These are phyloP conservation scores for Ormyrus thymus DNA, from an alignment of 2,888 invertebrate genomes.

Conservation along the genomic window DNA sequence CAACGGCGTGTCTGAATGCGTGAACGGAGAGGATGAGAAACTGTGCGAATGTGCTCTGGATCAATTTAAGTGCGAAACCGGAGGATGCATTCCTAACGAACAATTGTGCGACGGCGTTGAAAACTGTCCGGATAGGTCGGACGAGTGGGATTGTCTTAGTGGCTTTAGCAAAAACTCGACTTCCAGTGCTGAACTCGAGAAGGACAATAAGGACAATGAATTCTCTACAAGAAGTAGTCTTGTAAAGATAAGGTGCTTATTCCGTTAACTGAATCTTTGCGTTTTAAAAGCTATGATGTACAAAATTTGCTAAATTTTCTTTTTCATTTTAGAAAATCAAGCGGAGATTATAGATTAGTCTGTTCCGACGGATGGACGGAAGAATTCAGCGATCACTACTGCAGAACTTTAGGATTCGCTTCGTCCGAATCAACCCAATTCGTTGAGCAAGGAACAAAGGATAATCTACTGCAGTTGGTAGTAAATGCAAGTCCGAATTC, in stretches of 20 bases:
- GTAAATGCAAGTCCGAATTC: constrained; percentile 64
- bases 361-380: constrained; percentile 78
- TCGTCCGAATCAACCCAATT: constrained; percentile 74
- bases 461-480: constrained; percentile 73
- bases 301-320: not conserved
- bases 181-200: constrained; percentile 27
- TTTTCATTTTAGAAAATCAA: constrained; percentile 62
- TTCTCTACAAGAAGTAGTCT: constrained; percentile 35
- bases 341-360: constrained; percentile 73
- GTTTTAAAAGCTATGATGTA: too few relatives aligned
- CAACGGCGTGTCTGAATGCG: constrained; percentile 78
- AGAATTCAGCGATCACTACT: constrained; percentile 77
- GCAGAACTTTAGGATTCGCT: constrained; percentile 77
- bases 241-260: constrained; percentile 48
- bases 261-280: too few relatives aligned
- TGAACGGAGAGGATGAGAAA: constrained; percentile 78
- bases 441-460: constrained; percentile 73
- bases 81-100: constrained; percentile 77
- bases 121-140: constrained; percentile 80
- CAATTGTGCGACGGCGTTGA: constrained; percentile 79
- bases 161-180: constrained; percentile 43
- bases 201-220: constrained; percentile 51
- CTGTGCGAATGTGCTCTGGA: constrained; percentile 78
- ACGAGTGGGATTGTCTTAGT: constrained; percentile 79
- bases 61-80: constrained; percentile 78